Evolutionary conservation across 2,113 vertebrate species (phyloP).

Genomic region (sheep (Ovis aries)): ARS-UI_Ramb_v3.0 NC_056055.1:231515001-231515500

Average conservation of each 20-base stretch:
- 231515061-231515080: background rate
- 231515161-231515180: background rate
- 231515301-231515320: background rate
- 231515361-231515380: background rate
- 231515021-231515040: background rate
- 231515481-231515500: background rate
- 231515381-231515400: background rate
- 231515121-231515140: fast-evolving
- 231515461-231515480: background rate
- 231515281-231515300: fast-evolving
- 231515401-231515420: background rate
- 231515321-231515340: background rate
- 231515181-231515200: background rate
- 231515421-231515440: background rate
- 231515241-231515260: fast-evolving
- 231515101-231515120: background rate
- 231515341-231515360: background rate
- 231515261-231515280: too few species aligned
- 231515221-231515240: fast-evolving
- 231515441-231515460: background rate
- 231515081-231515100: background rate
- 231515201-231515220: background rate
- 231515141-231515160: background rate
- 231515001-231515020: background rate
- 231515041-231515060: fast-evolving